Evolutionary conservation across 2,113 vertebrate genomes (phyloP).

Genomic region (Fukomys damarensis): DNA sequence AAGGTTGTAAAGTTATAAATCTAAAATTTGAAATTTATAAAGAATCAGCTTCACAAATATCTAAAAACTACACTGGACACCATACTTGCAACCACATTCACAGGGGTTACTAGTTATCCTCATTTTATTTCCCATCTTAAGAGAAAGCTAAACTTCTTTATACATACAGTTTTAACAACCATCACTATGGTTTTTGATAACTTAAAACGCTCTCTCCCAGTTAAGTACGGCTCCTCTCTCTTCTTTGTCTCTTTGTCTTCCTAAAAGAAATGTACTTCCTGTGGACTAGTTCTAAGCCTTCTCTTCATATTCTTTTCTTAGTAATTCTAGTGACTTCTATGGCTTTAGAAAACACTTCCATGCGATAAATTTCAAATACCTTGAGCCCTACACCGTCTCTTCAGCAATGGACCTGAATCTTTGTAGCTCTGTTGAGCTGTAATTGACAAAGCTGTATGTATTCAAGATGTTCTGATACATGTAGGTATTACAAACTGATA

Average conservation of each 20-base stretch:
- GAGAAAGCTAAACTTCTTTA: neutral
- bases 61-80: neutral
- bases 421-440: neutral
- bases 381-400: neutral
- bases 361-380: neutral
- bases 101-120: neutral
- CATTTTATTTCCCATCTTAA: neutral
- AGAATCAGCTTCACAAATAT: neutral
- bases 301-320: neutral
- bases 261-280: neutral
- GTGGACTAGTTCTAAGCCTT: neutral
- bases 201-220: neutral
- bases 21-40: constrained; percentile 18
- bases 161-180: neutral
- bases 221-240: neutral
- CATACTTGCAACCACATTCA: neutral
- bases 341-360: neutral
- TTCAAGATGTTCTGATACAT: neutral
- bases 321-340: neutral
- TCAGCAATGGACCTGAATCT: neutral
- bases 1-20: neutral
- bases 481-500: neutral
- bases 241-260: neutral
- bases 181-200: neutral
- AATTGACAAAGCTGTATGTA: neutral